Evolutionary conservation across 2,888 invertebrate species (phyloP).

Genomic region (Andrena minutula): DNA sequence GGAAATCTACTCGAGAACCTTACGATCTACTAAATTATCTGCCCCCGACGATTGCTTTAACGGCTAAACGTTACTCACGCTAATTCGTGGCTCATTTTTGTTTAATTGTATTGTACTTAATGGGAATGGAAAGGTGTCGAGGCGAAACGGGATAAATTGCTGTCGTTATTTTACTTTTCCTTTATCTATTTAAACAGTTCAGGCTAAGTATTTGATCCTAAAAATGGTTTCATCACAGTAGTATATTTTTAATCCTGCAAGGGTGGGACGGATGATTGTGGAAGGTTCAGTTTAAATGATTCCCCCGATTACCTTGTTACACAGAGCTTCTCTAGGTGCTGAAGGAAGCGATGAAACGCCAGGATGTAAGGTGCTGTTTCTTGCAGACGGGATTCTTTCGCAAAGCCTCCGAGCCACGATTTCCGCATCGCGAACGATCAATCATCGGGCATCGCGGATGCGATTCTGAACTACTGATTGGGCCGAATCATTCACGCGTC

Average conservation of each 20-base stretch:
- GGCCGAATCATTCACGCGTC: conserved; percentile 73
- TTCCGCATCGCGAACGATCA: conserved; percentile 71
- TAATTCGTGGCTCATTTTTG: conserved; percentile 43
- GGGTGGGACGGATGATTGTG: neutral
- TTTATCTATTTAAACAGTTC: no score
- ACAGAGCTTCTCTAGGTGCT: conserved; percentile 25
- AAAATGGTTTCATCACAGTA: no score
- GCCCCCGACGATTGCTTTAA: conserved; percentile 10
- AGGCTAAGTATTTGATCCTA: no score
- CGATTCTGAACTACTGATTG: conserved; percentile 71
- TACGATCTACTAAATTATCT: conserved; percentile 51
- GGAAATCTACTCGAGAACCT: conserved; percentile 38
- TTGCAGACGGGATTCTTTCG: conserved; percentile 68
- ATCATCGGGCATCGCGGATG: conserved; percentile 69
- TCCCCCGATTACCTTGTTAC: conserved; percentile 57
- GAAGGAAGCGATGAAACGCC: conserved; percentile 65
- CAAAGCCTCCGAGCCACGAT: conserved; percentile 62
- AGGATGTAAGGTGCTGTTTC: conserved; percentile 66
- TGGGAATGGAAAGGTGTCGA: conserved; percentile 42
- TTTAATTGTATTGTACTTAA: conserved; percentile 34
- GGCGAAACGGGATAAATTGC: conserved; percentile 28
- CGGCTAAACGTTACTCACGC: conserved; percentile 25
- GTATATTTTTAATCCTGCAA: conserved; percentile 6
- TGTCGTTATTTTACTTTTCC: conserved; percentile 27
- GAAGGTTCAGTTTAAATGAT: conserved; percentile 38